Evolutionary conservation across 1,140 invertebrate genomes (phyloP), one percentile per base, ranked within the genome.

Genomic region (Drosophila azteca): DNA sequence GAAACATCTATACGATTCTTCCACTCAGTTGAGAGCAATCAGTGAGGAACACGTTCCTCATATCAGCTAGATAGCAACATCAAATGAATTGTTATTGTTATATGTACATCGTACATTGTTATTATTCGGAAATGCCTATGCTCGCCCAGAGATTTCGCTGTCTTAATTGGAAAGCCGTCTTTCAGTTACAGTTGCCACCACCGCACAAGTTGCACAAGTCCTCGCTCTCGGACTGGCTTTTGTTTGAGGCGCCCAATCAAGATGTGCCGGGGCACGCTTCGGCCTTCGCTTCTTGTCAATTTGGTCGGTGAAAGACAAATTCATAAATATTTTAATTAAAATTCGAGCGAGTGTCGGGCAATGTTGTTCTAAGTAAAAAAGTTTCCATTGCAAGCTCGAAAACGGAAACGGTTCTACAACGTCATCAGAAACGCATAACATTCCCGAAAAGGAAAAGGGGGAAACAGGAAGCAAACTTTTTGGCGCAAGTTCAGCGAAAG

Each of bases 241-340:
- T 67, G 22, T 68, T 13, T 67, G 26, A 20, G 6, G 29, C 29
- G 59, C 57, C 29, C 55, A 68, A 82, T 83, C 79, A 75, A 79
- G 79, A 82, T 75, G 62, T 51, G 60, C 49, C 41, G 26, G 22
- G 41, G 46, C 26, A 69, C 44, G 55, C 65, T 69, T 70, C 22
- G 20, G 26, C 15, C 26, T 51, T 58, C n/a, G 9, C 57, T 62
- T 69, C 69, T 69, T 64, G 64, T 54, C n/a, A 29, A 49, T 67
- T 50, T 13, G n/a, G 39, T 17, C 31, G 24, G 15, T 9, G 11
- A 48, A 66, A 83, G 79, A 83, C 65, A 70, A 79, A 82, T 83
- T 82, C 79, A 82, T 83, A 83, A 82, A 82, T 82, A 83, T 82
- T 82, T 82, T 82, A 82, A 82, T 82, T 82, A 84, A 83, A 82